Conservation (phyloP, 2,113 vertebrate genomes). For the Dolichotis patagonum region DNA sequence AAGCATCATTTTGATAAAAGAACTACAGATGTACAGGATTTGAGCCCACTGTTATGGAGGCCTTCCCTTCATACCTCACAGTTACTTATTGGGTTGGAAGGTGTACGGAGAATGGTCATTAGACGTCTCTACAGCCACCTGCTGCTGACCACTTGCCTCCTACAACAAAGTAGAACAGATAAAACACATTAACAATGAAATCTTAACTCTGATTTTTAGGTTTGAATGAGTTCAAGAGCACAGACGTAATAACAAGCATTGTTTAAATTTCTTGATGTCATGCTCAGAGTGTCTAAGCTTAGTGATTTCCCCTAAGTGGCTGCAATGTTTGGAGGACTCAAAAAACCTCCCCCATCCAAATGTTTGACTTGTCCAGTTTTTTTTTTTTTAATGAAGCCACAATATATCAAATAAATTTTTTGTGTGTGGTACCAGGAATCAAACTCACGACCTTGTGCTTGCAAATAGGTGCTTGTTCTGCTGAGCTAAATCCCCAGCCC, state of each 20-base stretch:
- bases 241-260: neutral
- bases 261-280: constrained; percentile 14
- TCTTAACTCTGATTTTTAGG: neutral
- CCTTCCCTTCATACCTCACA: constrained; percentile 88
- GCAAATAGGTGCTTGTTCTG: too few relatives aligned
- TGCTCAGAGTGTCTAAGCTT: neutral
- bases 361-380: neutral
- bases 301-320: constrained; percentile 20
- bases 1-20: constrained; percentile 33
- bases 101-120: constrained; percentile 96
- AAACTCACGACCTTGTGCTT: too few relatives aligned
- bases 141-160: constrained; percentile 96
- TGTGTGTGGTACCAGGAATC: neutral
- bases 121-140: constrained; percentile 93
- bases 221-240: neutral
- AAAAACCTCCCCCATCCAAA: neutral
- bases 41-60: neutral
- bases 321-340: neutral
- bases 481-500: too few relatives aligned
- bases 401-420: constrained; percentile 45
- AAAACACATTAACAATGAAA: constrained; percentile 61
- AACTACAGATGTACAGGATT: neutral
- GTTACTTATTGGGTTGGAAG: constrained; percentile 98
- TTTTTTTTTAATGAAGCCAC: neutral
- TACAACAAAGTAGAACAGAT: constrained; percentile 83